phyloP scores from a whole-genome alignment of 2,797 vertebrate species.

The Pangasius larnaudii region DNA sequence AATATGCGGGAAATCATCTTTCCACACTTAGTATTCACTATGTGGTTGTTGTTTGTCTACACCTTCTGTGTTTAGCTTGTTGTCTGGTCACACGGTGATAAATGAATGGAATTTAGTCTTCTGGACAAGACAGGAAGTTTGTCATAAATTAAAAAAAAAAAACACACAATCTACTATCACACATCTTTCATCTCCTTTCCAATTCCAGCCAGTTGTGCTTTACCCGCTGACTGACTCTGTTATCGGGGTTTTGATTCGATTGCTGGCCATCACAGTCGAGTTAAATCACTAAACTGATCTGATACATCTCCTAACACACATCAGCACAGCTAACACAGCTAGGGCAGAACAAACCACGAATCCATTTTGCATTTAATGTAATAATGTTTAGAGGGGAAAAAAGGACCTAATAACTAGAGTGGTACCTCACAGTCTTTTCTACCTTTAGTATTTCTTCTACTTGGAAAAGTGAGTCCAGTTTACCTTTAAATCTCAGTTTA shows the following conservation, averaged over 20 bases:
- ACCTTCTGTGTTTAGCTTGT: background rate
- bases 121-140: constrained; percentile 1
- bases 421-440: background rate
- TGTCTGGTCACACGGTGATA: background rate
- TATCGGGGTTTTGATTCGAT: background rate
- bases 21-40: background rate
- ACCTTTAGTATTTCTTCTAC: background rate
- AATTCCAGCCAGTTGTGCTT: background rate
- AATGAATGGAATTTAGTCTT: background rate
- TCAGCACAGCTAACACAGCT: background rate
- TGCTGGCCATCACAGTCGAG: background rate
- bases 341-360: background rate
- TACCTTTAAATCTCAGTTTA: background rate
- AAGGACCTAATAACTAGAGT: background rate
- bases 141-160: background rate
- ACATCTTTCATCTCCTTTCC: background rate
- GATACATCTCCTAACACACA: background rate
- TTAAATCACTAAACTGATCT: constrained; percentile 11
- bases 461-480: background rate
- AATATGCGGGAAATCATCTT: background rate
- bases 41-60: background rate
- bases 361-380: background rate
- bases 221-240: background rate
- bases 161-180: background rate
- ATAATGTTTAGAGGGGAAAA: background rate